phyloP scores from a whole-genome alignment of 2,113 vertebrate species.

The Upupa epops region DNA sequence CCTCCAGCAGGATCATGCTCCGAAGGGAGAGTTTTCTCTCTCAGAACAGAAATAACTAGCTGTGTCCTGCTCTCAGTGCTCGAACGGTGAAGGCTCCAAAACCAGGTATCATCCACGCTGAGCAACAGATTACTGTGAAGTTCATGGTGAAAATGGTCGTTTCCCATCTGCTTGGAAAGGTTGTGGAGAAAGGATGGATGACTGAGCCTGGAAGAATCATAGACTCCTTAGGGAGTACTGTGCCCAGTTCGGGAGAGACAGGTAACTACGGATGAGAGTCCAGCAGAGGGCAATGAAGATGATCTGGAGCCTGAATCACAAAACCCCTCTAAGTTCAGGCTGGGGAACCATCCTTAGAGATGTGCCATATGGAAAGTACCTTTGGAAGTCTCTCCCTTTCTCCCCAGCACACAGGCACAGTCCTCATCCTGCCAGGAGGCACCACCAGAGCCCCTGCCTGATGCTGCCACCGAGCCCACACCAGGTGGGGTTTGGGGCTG shows the following conservation, averaged over 20 bases:
- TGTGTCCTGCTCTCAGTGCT: neutral
- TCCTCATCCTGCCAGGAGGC: neutral
- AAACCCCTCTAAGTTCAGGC: neutral
- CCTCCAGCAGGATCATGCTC: neutral
- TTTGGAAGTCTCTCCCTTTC: neutral
- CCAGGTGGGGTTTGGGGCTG: rapidly evolving
- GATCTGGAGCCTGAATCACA: neutral
- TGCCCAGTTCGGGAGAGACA: no score
- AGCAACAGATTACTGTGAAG: neutral
- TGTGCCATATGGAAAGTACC: neutral
- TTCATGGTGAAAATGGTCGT: neutral
- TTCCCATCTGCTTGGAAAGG: neutral
- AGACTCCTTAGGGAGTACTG: no score
- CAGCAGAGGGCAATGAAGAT: no score
- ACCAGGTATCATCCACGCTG: neutral
- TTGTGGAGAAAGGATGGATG: no score
- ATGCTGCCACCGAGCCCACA: rapidly evolving
- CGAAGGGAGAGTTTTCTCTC: neutral
- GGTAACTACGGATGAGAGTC: no score
- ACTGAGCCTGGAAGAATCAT: no score
- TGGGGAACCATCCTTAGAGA: neutral
- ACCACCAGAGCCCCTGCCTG: rapidly evolving
- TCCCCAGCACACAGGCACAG: neutral
- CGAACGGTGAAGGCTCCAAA: neutral
- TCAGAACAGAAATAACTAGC: neutral